phyloP scores from a whole-genome alignment of 2,797 vertebrate species.

The Meriones psammophilus region DNA sequence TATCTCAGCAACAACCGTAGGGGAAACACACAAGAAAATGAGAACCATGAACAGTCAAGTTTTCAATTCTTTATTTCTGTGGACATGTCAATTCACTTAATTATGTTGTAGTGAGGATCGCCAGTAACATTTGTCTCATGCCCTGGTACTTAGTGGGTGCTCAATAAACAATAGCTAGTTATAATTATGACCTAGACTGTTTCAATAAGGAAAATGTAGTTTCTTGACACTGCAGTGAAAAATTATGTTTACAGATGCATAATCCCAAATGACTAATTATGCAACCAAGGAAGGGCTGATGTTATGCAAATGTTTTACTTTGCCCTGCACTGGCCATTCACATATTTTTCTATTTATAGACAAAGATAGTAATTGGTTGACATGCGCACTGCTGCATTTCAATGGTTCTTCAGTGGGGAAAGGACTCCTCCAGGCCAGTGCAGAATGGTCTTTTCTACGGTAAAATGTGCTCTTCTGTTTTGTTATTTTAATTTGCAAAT shows the following conservation, averaged over 20 bases:
- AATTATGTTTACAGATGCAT: conserved; percentile 75
- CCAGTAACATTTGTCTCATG: neutral
- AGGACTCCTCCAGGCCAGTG: conserved; percentile 76
- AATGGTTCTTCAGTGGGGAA: conserved; percentile 83
- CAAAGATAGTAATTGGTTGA: conserved; percentile 85
- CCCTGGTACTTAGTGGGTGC: conserved; percentile 28
- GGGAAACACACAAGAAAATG: neutral
- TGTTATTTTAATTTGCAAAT: conserved; percentile 84
- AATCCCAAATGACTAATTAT: conserved; percentile 78
- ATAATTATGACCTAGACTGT: conserved; percentile 63
- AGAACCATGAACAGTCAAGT: neutral
- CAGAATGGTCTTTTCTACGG: conserved; percentile 78
- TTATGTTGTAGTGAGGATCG: neutral
- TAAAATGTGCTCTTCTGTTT: conserved; percentile 74
- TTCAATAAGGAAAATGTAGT: conserved; percentile 69
- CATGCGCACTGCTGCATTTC: conserved; percentile 84
- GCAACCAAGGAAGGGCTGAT: conserved; percentile 65
- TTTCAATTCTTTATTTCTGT: conserved; percentile 25
- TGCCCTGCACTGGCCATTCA: conserved; percentile 71
- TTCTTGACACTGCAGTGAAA: conserved; percentile 71
- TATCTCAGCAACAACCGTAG: neutral
- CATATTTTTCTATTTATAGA: conserved; percentile 82
- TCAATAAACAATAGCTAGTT: conserved; percentile 62
- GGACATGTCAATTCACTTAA: neutral
- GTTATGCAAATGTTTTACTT: conserved; percentile 78